Evolutionary conservation across 2,113 vertebrate genomes (phyloP), one percentile per base, ranked within the genome.

Genomic region (Anhinga anhinga): DNA sequence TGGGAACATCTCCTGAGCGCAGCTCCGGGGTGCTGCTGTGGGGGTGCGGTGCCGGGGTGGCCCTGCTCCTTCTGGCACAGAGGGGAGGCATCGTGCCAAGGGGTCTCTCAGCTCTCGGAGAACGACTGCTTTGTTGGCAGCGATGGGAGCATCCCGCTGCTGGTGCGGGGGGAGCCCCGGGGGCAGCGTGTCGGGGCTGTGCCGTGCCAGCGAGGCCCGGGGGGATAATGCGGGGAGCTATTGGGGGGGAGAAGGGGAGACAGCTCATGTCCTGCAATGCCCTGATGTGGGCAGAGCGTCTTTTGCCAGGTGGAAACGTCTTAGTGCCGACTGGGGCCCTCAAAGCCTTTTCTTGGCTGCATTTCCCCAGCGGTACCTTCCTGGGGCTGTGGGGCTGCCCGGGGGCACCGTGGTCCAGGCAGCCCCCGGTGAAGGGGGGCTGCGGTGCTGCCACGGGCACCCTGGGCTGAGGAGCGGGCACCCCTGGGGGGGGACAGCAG

Each of bases 311-410:
- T 2, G 3, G 65, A 50, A 61, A 16, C 1, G 9, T 8, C 42
- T 36, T 22, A 7, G 49, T 6, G 23, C 23, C 0, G 0, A 4
- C 38, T 0, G 0, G 36, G 15, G 9, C 30, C 13, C 38, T 49
- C 2, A 1, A 29, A 49, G 21, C 26, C 20, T 26, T 70, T 30
- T 13, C 26, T 71, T 53, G 71, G 47, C 47, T 0, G 0, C 4
- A 0, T 62, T 82, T 83, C 17, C 50, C 49, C 10, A 3, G 30
- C 4, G 5, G 26, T 15, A 5, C 70, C 38, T 13, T 63, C 71
- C 72, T 81, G 86, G 27, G 21, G 49, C 42, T 1, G 5, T 70
- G 27, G 13, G 40, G 36, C 20, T 87, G 66, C 44, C 19, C 6
- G 13, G 67, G 66, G 26, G 11, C 3, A 3, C 45, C 7, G 16